These are phyloP conservation scores for Platypus cylindrus DNA, from an alignment of 2,888 invertebrate genomes.

Conservation along the genomic window DNA sequence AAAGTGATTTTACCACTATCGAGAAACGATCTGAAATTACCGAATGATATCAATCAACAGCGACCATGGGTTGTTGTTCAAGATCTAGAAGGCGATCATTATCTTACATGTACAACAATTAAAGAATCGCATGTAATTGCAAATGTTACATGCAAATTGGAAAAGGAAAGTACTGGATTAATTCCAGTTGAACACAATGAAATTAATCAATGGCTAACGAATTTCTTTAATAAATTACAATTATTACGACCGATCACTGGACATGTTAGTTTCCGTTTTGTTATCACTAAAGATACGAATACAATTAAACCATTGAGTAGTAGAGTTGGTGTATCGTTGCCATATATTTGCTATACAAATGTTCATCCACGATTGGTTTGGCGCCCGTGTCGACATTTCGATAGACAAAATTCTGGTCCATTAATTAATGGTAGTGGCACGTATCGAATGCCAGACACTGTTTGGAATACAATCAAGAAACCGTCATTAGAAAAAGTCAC, in stretches of 20 bases:
- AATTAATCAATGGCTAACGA: constrained; percentile 58
- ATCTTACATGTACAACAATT: constrained; percentile 70
- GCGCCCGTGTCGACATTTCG: constrained; percentile 50
- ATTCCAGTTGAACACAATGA: constrained; percentile 56
- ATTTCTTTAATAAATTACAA: constrained; percentile 53
- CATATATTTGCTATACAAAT: constrained; percentile 66
- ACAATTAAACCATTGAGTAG: constrained; percentile 53
- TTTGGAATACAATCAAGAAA: constrained; percentile 37
- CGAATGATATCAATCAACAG: constrained; percentile 57
- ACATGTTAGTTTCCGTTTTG: constrained; percentile 66
- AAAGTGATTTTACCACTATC: constrained; percentile 58
- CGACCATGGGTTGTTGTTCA: constrained; percentile 69
- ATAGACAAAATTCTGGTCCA: constrained; percentile 41
- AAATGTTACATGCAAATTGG: constrained; percentile 67
- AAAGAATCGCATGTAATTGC: constrained; percentile 67
- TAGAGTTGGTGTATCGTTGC: constrained; percentile 65
- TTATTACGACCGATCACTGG: constrained; percentile 58
- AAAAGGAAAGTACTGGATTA: constrained; percentile 51
- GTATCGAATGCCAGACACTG: constrained; percentile 48
- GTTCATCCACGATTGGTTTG: constrained; percentile 52
- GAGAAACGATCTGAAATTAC: constrained; percentile 50
- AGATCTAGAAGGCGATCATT: constrained; percentile 63
- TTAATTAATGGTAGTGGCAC: constrained; percentile 37
- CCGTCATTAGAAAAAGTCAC: constrained; percentile 41
- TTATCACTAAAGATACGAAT: constrained; percentile 44